phyloP scores from a whole-genome alignment of 1,140 invertebrate genomes.

The Hydropsyche tenuis region DNA sequence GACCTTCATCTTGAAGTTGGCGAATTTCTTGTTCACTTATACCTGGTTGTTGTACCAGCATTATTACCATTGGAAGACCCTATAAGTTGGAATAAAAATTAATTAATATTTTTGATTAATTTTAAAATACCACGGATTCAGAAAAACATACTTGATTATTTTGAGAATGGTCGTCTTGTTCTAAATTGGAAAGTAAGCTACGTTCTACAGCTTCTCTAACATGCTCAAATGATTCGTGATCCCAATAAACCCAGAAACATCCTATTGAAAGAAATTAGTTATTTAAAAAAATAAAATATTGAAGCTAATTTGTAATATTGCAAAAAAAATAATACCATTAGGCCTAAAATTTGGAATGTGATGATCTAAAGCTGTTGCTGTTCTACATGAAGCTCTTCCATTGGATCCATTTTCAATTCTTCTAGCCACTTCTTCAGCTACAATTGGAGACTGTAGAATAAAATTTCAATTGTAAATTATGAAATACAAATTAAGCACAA shows the following conservation, averaged over 20 bases:
- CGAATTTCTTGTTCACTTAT: conserved; percentile 84
- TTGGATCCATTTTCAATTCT: conserved; percentile 42
- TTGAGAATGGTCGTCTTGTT: conserved; percentile 75
- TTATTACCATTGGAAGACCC: conserved; percentile 87
- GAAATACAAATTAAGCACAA: conserved; percentile 13
- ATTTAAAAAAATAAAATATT: too few species aligned
- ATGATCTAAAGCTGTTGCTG: conserved; percentile 45
- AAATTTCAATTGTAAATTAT: too few species aligned
- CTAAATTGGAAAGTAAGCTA: conserved; percentile 87
- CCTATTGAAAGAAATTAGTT: conserved; percentile 59
- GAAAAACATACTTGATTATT: conserved; percentile 41
- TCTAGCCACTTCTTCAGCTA: conserved; percentile 44
- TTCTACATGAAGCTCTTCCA: conserved; percentile 43
- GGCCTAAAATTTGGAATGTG: conserved; percentile 48
- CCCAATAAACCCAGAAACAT: conserved; percentile 90
- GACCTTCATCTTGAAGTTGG: conserved; percentile 86
- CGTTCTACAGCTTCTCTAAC: conserved; percentile 90
- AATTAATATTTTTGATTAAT: conserved; percentile 21
- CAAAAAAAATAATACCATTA: conserved; percentile 30
- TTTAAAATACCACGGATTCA: not conserved
- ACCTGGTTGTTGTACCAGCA: conserved; percentile 85
- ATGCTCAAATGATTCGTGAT: conserved; percentile 90
- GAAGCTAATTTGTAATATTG: too few species aligned
- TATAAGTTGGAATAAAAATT: conserved; percentile 56
- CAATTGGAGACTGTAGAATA: conserved; percentile 42